Evolutionary conservation across 2,797 vertebrate species (phyloP).

Genomic region (Anisognathus igniventris): DNA sequence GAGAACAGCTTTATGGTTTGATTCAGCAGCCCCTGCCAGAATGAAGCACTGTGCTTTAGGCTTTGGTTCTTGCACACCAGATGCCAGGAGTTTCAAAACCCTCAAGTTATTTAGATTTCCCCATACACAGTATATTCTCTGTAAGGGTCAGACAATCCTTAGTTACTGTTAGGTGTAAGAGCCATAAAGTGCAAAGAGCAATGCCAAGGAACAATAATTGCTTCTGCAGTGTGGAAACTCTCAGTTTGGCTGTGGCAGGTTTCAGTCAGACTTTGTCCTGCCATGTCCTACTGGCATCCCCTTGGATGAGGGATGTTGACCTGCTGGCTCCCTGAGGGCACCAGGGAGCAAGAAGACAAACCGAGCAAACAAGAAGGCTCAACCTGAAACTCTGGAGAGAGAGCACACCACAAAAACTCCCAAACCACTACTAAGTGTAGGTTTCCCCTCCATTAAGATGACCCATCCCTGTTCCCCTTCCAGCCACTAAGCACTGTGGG

Average conservation of each 20-base stretch:
- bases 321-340: neutral
- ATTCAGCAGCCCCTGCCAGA: neutral
- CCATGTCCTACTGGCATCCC: neutral
- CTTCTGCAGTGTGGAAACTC: neutral
- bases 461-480: neutral
- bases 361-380: neutral
- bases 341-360: neutral
- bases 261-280: neutral
- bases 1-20: neutral
- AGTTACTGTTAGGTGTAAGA: neutral
- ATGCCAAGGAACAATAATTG: neutral
- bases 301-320: neutral
- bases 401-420: neutral
- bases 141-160: neutral
- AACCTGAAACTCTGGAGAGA: neutral
- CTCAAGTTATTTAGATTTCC: neutral
- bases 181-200: neutral
- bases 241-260: neutral
- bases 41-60: neutral
- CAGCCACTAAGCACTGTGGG: neutral
- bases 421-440: neutral
- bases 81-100: neutral
- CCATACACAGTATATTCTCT: accelerated
- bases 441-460: neutral
- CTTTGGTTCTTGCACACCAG: neutral